A percentile compares a stretch with the other conserved stretches of the same genome.
Evolutionary conservation across 2,888 invertebrate genomes (phyloP).

Genomic region (Xanthorhoe spadicearia): DNA sequence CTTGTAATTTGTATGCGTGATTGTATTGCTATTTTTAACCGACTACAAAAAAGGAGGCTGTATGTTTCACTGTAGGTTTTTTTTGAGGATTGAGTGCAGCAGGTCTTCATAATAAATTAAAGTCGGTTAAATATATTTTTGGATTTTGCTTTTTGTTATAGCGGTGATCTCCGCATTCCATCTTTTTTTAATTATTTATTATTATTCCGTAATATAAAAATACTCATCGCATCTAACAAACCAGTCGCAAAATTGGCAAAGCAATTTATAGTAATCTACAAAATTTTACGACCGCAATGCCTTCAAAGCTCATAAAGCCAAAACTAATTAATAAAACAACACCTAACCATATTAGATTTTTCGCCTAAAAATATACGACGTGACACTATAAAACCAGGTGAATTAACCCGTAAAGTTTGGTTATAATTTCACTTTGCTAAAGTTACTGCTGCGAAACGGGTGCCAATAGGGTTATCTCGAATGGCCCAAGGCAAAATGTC

Average conservation of each 20-base stretch:
- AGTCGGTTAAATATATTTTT: too few species aligned
- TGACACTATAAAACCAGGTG: constrained; percentile 16
- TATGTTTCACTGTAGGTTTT: too few species aligned
- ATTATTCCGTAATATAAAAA: too few species aligned
- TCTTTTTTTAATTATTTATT: too few species aligned
- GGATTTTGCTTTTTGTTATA: too few species aligned
- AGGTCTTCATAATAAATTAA: too few species aligned
- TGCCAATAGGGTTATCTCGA: constrained; percentile 16
- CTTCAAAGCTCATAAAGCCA: constrained; percentile 17
- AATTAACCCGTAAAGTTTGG: constrained; percentile 19
- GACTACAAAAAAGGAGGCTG: too few species aligned
- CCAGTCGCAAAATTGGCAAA: constrained; percentile 1
- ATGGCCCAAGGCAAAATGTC: constrained; percentile 8
- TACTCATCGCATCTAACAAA: too few species aligned
- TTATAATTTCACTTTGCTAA: constrained; percentile 20
- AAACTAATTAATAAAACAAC: constrained; percentile 22
- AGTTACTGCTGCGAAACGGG: background rate
- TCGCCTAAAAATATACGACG: constrained; percentile 41
- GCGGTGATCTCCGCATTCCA: too few species aligned
- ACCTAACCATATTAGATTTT: constrained; percentile 37
- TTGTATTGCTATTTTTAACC: too few species aligned
- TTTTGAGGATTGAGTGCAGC: too few species aligned
- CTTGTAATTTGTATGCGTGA: background rate
- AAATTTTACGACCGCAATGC: constrained; percentile 10
- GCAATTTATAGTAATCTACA: background rate